Percentiles rank a stretch among this genome's conserved stretches.
Evolutionary conservation across 2,113 vertebrate genomes (phyloP).

Genomic region (Toxostoma redivivum): DNA sequence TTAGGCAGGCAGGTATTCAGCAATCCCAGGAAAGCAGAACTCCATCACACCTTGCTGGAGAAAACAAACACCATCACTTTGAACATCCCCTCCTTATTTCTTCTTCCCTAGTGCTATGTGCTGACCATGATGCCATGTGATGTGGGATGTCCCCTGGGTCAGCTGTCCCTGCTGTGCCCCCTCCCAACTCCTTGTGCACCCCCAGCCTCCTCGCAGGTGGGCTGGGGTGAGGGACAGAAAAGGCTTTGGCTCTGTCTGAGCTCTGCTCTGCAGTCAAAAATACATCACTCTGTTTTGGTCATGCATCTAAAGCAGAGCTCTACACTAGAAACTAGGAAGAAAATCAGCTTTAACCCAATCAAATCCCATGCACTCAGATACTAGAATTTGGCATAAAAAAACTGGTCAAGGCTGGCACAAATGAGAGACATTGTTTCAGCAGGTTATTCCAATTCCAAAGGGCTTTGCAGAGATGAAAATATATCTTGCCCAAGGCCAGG

Average conservation of each 20-base stretch:
- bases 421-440: neutral
- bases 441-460: neutral
- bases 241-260: neutral
- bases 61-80: neutral
- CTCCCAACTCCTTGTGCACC: neutral
- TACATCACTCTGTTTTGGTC: neutral
- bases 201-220: rapidly evolving
- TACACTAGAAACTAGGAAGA: neutral
- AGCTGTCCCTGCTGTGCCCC: neutral
- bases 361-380: neutral
- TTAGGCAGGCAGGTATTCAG: neutral
- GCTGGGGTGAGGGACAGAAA: neutral
- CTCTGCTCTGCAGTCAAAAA: neutral
- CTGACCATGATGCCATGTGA: neutral
- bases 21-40: neutral
- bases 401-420: neutral
- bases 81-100: neutral
- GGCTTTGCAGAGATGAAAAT: neutral
- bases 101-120: neutral
- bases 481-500: neutral
- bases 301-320: neutral
- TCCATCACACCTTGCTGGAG: rapidly evolving
- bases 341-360: neutral
- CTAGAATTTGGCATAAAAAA: neutral
- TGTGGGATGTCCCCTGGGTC: neutral